These are phyloP conservation scores for Myxocyprinus asiaticus DNA, from an alignment of 2,113 vertebrate genomes.

Conservation along the genomic window DNA sequence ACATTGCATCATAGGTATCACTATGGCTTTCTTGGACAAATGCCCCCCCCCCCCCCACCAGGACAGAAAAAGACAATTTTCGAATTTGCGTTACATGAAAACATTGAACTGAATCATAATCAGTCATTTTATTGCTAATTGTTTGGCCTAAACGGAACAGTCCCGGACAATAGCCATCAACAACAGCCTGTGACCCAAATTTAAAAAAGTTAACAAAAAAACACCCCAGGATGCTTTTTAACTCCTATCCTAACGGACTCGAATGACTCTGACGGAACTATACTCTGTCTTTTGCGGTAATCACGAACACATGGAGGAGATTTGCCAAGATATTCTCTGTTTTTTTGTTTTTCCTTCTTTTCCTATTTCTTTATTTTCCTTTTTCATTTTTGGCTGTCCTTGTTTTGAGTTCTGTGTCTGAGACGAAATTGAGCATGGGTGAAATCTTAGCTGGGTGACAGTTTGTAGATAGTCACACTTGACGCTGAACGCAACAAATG, in stretches of 20 bases:
- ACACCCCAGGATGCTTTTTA: constrained; percentile 64
- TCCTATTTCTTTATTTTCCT: constrained; percentile 5
- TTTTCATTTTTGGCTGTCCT: constrained; percentile 44
- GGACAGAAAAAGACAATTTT: too few species aligned
- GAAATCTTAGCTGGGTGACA: not conserved
- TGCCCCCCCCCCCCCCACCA: constrained; percentile 49
- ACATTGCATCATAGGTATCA: constrained; percentile 60
- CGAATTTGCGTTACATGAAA: not conserved
- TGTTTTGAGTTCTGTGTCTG: constrained; percentile 48
- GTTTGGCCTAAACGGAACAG: not conserved
- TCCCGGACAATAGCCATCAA: constrained; percentile 22
- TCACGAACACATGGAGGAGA: constrained; percentile 76
- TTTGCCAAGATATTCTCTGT: constrained; percentile 69
- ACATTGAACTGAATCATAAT: constrained; percentile 41
- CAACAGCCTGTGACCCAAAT: not conserved
- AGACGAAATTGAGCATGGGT: not conserved
- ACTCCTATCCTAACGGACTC: constrained; percentile 64
- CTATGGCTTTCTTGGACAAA: constrained; percentile 64
- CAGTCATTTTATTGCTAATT: constrained; percentile 20
- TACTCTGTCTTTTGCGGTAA: constrained; percentile 77
- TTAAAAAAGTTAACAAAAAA: not conserved
- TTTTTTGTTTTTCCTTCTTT: constrained; percentile 49
- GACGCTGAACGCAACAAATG: not conserved
- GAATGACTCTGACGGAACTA: constrained; percentile 66
- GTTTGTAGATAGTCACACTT: constrained; percentile 28